phyloP scores from a whole-genome alignment of 2,797 vertebrate species.

The Eidolon dupreanum region DNA sequence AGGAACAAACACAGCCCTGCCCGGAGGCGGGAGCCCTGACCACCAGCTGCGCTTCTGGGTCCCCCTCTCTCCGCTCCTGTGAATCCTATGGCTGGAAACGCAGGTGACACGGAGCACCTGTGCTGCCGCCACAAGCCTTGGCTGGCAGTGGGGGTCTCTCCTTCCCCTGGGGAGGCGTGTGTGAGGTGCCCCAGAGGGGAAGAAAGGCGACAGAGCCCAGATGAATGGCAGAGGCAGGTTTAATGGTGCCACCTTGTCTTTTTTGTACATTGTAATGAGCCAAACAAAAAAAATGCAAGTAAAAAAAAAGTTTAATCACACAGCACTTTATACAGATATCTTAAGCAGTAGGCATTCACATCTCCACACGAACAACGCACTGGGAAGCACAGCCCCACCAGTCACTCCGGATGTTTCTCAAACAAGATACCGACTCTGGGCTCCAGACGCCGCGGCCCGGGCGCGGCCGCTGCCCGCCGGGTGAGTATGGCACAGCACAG shows the following conservation, averaged over 20 bases:
- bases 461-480: not conserved
- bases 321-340: constrained; percentile 91
- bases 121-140: not conserved
- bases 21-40: not conserved
- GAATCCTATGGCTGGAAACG: accelerated
- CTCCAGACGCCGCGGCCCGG: constrained; percentile 84
- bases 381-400: constrained; percentile 81
- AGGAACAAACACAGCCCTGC: not conserved
- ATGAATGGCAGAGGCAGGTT: constrained; percentile 87
- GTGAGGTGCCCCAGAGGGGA: not conserved
- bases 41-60: accelerated
- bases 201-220: constrained; percentile 71
- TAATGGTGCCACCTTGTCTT: constrained; percentile 87
- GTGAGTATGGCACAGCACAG: constrained; percentile 87
- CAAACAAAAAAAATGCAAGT: constrained; percentile 85
- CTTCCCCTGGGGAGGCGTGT: not conserved
- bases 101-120: accelerated
- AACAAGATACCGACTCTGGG: constrained; percentile 92
- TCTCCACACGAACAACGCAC: constrained; percentile 85
- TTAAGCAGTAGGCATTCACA: constrained; percentile 91
- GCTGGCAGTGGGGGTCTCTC: not conserved
- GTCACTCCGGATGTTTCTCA: constrained; percentile 84
- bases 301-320: constrained; percentile 87
- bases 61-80: accelerated
- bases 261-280: constrained; percentile 87